Evolutionary conservation across 2,888 invertebrate species (phyloP), one percentile per base, ranked within the genome.

Genomic region (Lithophane socia): DNA sequence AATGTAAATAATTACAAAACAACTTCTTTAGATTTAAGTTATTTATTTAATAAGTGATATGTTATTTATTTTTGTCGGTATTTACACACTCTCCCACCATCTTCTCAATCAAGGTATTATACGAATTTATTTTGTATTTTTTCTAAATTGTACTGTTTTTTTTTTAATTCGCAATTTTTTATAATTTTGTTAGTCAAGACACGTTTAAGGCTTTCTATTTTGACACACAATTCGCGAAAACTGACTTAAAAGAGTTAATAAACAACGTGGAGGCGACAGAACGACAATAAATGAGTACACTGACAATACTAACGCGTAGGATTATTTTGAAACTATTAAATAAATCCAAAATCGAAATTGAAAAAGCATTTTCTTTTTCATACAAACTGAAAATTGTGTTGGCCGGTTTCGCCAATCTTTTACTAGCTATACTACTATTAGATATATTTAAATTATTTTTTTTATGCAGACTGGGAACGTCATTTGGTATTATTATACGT

Each of bases 11-110:
- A 84, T 80, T 76, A 87, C 84, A 84, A 77, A 79, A 71, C 9
- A 74, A 71, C 65, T 86, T 77, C 24, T 81, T 87, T 91, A 91
- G 88, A 66, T 79, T 56, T 91, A 91, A 88, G 85, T 91, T 90
- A 92, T 92, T 93, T 92, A 64, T 79, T 79, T 73, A 63, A 73
- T 79, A 92, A 92, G 91, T 85, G 76, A 84, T 86, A 42, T 86
- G 75, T 80, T 86, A 87, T 86, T 87, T 91, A 90, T 90, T 90
- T 85, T 85, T 90, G 87, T 89, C 87, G 87, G 90, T 92, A 93
- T 94, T 93, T 93, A 93, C 89, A 90, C 86, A 90, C 86, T 93
- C 93, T 93, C 95, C 95, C 95, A 94, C 94, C 95, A 94, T 90
- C 89, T 87, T 87, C 42, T 58, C 75, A 74, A 68, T 84, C 83